Conservation (phyloP, 2,113 vertebrate genomes). For the Numenius arquata region DNA sequence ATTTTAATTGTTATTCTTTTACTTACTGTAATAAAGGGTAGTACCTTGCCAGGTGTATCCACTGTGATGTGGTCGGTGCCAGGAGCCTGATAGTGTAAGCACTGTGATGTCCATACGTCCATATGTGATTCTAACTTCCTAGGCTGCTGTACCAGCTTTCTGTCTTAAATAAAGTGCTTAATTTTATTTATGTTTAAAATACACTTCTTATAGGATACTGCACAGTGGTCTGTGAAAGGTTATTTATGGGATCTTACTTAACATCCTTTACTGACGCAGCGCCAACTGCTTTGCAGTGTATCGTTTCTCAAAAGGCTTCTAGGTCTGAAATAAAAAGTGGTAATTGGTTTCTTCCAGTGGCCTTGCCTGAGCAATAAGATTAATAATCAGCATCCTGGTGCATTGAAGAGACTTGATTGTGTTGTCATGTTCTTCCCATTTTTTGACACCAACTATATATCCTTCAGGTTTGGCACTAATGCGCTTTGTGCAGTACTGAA, state of each 20-base stretch:
- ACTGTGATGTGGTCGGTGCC: not conserved
- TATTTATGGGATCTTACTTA: constrained; percentile 29
- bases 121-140: not conserved
- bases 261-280: not conserved
- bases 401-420: not conserved
- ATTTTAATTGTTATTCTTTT: not conserved
- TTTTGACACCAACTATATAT: not conserved
- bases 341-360: not conserved
- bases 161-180: not conserved
- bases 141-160: constrained; percentile 13
- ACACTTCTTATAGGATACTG: not conserved
- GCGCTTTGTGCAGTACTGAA: not conserved
- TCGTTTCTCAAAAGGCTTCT: not conserved
- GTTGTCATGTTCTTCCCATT: not conserved
- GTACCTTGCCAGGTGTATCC: not conserved
- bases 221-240: not conserved
- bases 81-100: not conserved
- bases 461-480: not conserved
- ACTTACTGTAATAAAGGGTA: not conserved
- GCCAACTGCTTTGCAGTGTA: not conserved
- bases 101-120: not conserved
- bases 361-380: not conserved
- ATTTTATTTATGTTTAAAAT: constrained; percentile 48
- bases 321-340: not conserved
- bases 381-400: not conserved